Evolutionary conservation across 2,113 vertebrate species (phyloP), one percentile per base, ranked within the genome.

Genomic region (Festucalex cinctus): DNA sequence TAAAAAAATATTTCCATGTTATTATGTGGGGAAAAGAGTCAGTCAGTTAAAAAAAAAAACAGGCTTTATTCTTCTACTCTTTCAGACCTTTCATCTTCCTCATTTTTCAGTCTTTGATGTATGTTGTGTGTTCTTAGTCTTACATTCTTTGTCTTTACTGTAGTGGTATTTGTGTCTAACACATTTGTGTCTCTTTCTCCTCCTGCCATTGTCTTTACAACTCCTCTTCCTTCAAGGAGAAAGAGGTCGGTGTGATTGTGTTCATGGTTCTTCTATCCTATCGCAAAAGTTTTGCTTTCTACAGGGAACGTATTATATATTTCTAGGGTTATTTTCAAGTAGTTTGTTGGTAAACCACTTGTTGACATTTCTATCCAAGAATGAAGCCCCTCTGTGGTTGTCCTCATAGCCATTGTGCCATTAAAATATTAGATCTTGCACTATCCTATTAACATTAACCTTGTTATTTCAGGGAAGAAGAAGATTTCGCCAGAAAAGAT

Each of bases 401-500:
- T 78, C 9, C 35, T 57, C 48, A 73, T 72, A 53, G 57, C 20
- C 19, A 39, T 39, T 46, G 57, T 75, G 1, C 56, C 32, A 60
- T 69, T 59, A 10, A 24, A n/a, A 48, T 48, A n/a, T 48, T 20
- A 3, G 19, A 48, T 48, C 20, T 48, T 48, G 46, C 46, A 48
- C 19, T 20, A 48, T 48, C 17, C 46, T 5, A 20, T n/a, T 48
- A 20, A 20, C 46, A 48, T 20, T 2, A 16, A 17, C 43, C 43
- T 16, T 48, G 6, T 48, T 51, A 22, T 14, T 78, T 24, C 46
- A 98, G 97, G 94, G 81, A 97, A 92, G 85, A 99, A 99, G 94
- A 99, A 98, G 86, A 94, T 98, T 73, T 98, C 96, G 12, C 93
- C 96, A 41, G 96, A 96, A 87, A 98, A 99, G 86, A 98, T 99